Evolutionary conservation across 2,888 invertebrate species (phyloP), one percentile per base, ranked within the genome.

Genomic region (Dyspetes luteomarginatus): DNA sequence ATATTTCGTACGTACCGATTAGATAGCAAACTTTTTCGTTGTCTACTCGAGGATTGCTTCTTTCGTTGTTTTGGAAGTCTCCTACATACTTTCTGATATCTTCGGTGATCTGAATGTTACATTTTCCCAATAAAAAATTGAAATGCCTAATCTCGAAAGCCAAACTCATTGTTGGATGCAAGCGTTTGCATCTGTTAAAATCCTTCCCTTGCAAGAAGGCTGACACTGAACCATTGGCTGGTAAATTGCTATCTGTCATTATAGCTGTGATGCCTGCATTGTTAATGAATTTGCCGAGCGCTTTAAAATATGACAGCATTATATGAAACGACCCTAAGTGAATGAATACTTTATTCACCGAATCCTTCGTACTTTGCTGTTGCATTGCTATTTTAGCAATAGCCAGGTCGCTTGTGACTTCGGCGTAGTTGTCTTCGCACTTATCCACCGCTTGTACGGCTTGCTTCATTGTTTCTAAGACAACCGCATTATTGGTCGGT

Each of bases 121-220:
- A n/a, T n/a, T n/a, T n/a, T n/a, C n/a, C n/a, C n/a, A n/a, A n/a
- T n/a, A n/a, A n/a, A n/a, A n/a, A n/a, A n/a, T n/a, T n/a, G n/a
- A n/a, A n/a, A n/a, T n/a, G n/a, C n/a, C n/a, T n/a, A n/a, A n/a
- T n/a, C n/a, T n/a, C n/a, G n/a, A n/a, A n/a, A n/a, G n/a, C n/a
- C n/a, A n/a, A n/a, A n/a, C n/a, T n/a, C n/a, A n/a, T n/a, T n/a
- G n/a, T n/a, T n/a, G n/a, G n/a, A n/a, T n/a, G n/a, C n/a, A n/a
- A n/a, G n/a, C n/a, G n/a, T 72, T 78, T 82, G 58, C 86, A 86
- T 19, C 74, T 26, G 24, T 78, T 74, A 17, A 64, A 86, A 56
- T 85, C 83, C 77, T 86, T 87, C 45, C 87, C 88, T 65, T 52
- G 71, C 36, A 86, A 30, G 80, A 86, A 85, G 28, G 81, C 78